Conservation (phyloP, 2,113 vertebrate genomes). For the Plestiodon gilberti region DNA sequence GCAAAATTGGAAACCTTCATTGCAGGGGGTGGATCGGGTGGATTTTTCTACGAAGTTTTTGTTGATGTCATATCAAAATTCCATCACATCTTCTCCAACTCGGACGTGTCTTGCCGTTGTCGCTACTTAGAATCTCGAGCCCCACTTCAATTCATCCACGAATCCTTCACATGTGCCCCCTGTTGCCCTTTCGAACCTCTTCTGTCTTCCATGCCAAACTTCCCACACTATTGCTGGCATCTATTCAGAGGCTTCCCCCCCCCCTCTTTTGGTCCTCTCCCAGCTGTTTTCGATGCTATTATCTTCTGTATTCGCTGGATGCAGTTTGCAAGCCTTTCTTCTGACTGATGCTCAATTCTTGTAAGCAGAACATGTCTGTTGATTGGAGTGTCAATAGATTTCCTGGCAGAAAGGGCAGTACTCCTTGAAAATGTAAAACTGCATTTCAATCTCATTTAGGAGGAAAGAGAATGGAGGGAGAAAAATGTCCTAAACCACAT, state of each 20-base stretch:
- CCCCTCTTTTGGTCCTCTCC: constrained; percentile 66
- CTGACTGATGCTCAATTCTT: constrained; percentile 74
- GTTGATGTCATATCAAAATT: neutral
- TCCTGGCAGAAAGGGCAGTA: constrained; percentile 75
- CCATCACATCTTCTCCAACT: neutral
- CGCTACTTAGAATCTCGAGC: constrained; percentile 2
- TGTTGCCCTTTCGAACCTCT: constrained; percentile 37
- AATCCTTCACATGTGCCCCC: constrained; percentile 35
- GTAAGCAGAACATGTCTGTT: constrained; percentile 71
- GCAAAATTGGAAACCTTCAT: too few species aligned
- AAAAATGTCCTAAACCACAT: constrained; percentile 62
- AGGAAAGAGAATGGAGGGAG: constrained; percentile 52
- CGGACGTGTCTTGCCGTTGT: neutral
- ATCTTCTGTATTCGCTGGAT: constrained; percentile 69
- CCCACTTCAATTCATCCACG: constrained; percentile 48
- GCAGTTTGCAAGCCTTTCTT: constrained; percentile 38
- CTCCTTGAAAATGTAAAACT: constrained; percentile 69
- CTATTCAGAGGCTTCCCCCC: constrained; percentile 17
- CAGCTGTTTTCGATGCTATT: constrained; percentile 69
- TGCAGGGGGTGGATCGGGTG: too few species aligned
- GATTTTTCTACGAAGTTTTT: too few species aligned
- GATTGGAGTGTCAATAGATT: constrained; percentile 75
- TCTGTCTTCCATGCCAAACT: constrained; percentile 55
- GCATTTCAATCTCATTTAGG: constrained; percentile 76
- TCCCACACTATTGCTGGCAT: constrained; percentile 52